A percentile compares a stretch with the other conserved stretches of the same genome.
Evolutionary conservation across 2,113 vertebrate species (phyloP).

Genomic region (Ammodramus savannarum): DNA sequence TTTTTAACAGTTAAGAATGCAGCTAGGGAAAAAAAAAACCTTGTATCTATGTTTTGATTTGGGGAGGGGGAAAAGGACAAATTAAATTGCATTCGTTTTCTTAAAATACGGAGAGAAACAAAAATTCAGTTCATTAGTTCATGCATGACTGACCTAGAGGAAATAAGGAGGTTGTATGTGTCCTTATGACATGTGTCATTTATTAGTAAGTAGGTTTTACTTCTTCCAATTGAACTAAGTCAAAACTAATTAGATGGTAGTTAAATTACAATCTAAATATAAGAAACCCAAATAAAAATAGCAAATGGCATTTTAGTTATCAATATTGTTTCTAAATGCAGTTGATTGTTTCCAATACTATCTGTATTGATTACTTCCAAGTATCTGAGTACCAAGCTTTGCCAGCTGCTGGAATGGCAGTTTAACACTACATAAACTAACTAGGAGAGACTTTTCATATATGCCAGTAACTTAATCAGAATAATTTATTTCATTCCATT

Average conservation of each 20-base stretch:
- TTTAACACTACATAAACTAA: conserved; percentile 69
- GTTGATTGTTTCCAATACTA: conserved; percentile 82
- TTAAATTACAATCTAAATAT: conserved; percentile 89
- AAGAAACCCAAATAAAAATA: conserved; percentile 87
- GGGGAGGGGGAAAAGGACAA: conserved; percentile 66
- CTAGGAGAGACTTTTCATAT: neutral
- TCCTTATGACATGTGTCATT: conserved; percentile 77
- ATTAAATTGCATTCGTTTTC: conserved; percentile 90
- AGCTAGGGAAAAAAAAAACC: conserved; percentile 69
- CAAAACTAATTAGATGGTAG: conserved; percentile 88
- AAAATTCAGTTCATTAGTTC: conserved; percentile 80
- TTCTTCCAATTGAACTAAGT: conserved; percentile 75
- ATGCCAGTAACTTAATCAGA: neutral
- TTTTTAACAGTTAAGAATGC: conserved; percentile 80
- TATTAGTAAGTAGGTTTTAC: conserved; percentile 80
- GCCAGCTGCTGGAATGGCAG: conserved; percentile 79
- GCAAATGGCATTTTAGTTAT: conserved; percentile 82
- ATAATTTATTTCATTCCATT: neutral
- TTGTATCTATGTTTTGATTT: conserved; percentile 64
- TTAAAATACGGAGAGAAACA: conserved; percentile 87
- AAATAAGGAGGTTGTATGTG: conserved; percentile 82
- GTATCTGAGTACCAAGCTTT: conserved; percentile 80
- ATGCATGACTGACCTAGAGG: conserved; percentile 76
- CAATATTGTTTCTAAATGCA: conserved; percentile 82
- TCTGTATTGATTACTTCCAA: conserved; percentile 82